Evolutionary conservation across 2,113 vertebrate species (phyloP).

Genomic region (Pseudorectes ferrugineus): DNA sequence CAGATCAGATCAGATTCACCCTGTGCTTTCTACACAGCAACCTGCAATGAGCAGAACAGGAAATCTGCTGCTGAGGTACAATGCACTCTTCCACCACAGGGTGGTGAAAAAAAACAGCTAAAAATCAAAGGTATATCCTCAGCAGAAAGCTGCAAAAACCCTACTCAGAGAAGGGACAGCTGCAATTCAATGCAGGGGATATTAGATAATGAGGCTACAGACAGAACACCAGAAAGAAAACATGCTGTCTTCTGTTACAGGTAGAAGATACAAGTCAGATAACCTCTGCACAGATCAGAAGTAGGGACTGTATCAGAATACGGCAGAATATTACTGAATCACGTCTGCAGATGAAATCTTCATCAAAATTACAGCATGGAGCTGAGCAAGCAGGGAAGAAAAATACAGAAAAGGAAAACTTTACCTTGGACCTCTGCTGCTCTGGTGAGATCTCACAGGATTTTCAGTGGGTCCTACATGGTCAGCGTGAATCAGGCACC

Average conservation of each 20-base stretch:
- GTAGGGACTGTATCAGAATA: background rate
- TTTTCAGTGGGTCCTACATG: background rate
- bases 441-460: background rate
- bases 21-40: background rate
- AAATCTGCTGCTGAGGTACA: constrained; percentile 24
- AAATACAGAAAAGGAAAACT: background rate
- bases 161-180: constrained; percentile 27
- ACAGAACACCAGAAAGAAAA: constrained; percentile 39
- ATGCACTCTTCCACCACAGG: constrained; percentile 53
- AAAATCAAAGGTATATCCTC: constrained; percentile 46
- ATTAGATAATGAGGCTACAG: constrained; percentile 57
- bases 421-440: constrained; percentile 19
- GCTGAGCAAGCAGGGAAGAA: background rate
- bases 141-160: constrained; percentile 47
- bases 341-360: background rate
- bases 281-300: background rate
- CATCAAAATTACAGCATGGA: background rate
- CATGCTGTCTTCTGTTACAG: background rate
- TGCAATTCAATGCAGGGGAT: constrained; percentile 53
- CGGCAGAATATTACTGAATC: background rate
- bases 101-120: constrained; percentile 54
- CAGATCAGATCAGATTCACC: background rate
- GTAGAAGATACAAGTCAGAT: background rate
- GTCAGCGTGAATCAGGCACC: background rate
- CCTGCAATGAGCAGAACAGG: background rate